These are phyloP conservation scores for Aethes cnicana DNA, from an alignment of 2,888 invertebrate species.

Conservation along the genomic window DNA sequence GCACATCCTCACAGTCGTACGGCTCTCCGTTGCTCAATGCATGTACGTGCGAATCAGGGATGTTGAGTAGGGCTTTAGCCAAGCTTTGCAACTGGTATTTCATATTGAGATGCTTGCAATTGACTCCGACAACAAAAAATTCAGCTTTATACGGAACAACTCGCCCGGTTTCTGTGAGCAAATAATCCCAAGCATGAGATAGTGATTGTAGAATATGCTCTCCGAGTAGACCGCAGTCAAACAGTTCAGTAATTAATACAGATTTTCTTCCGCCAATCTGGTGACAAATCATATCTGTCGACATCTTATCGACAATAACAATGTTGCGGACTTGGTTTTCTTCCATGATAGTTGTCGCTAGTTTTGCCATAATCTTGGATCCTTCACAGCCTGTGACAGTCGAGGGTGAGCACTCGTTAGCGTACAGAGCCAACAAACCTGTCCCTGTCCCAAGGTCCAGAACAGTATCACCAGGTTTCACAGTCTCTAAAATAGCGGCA, in stretches of 20 bases:
- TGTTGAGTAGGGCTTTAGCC: slow-evolving; percentile 53
- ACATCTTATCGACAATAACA: slow-evolving; percentile 81
- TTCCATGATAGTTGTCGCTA: slow-evolving; percentile 74
- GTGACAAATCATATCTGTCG: slow-evolving; percentile 76
- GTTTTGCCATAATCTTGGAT: slow-evolving; percentile 83
- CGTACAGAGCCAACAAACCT: slow-evolving; percentile 88
- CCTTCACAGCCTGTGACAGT: slow-evolving; percentile 86
- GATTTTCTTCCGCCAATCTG: slow-evolving; percentile 82
- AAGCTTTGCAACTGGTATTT: slow-evolving; percentile 66
- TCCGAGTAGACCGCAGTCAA: slow-evolving; percentile 91
- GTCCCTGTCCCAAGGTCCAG: slow-evolving; percentile 91
- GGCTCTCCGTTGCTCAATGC: slow-evolving; percentile 71
- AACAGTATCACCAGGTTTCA: slow-evolving; percentile 78
- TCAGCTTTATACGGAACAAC: slow-evolving; percentile 84
- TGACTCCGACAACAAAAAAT: slow-evolving; percentile 84
- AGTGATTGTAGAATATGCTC: slow-evolving; percentile 87
- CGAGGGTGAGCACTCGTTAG: slow-evolving; percentile 77
- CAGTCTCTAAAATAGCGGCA: slow-evolving; percentile 82
- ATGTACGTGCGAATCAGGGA: slow-evolving; percentile 50
- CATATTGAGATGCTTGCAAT: slow-evolving; percentile 75
- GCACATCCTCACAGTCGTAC: slow-evolving; percentile 87
- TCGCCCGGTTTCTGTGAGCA: slow-evolving; percentile 74
- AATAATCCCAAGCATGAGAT: slow-evolving; percentile 85
- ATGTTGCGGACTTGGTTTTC: slow-evolving; percentile 78
- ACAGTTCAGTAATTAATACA: slow-evolving; percentile 88